Conservation (phyloP, 2,888 invertebrate genomes). For the Aquatica leii region DNA sequence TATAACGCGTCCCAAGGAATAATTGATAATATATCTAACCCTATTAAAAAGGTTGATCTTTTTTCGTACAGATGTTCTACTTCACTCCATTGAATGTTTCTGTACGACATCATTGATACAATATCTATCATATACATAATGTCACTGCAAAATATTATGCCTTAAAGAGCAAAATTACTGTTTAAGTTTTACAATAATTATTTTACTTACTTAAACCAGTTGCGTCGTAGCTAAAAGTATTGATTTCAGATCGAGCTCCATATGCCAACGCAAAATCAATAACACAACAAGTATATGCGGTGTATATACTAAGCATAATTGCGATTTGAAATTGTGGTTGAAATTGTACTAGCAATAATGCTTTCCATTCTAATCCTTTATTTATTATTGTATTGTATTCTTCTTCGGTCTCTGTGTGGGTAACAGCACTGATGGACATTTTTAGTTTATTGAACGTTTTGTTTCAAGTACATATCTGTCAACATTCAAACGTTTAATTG, state of each 20-base stretch:
- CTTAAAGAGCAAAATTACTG: conserved; percentile 23
- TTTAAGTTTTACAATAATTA: not conserved
- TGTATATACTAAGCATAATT: conserved; percentile 24
- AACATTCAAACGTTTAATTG: too few species aligned
- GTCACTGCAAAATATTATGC: conserved; percentile 35
- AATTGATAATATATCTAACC: conserved; percentile 28
- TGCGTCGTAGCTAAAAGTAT: too few species aligned
- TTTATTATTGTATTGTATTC: too few species aligned
- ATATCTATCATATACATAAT: conserved; percentile 37
- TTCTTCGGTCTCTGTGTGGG: too few species aligned
- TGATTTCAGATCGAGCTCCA: too few species aligned
- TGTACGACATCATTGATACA: conserved; percentile 31
- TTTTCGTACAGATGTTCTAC: conserved; percentile 27
- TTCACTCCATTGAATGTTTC: conserved; percentile 26
- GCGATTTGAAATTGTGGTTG: conserved; percentile 35
- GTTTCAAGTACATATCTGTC: too few species aligned
- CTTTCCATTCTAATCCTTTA: conserved; percentile 16
- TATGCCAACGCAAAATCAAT: conserved; percentile 1
- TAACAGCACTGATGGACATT: too few species aligned
- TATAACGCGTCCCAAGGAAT: conserved; percentile 32
- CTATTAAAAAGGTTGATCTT: conserved; percentile 15
- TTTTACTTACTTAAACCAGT: conserved; percentile 30
- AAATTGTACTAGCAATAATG: conserved; percentile 39
- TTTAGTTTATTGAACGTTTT: too few species aligned
- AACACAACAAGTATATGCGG: conserved; percentile 27